phyloP scores from a whole-genome alignment of 2,888 invertebrate species.

The Brachyopa scutellaris region DNA sequence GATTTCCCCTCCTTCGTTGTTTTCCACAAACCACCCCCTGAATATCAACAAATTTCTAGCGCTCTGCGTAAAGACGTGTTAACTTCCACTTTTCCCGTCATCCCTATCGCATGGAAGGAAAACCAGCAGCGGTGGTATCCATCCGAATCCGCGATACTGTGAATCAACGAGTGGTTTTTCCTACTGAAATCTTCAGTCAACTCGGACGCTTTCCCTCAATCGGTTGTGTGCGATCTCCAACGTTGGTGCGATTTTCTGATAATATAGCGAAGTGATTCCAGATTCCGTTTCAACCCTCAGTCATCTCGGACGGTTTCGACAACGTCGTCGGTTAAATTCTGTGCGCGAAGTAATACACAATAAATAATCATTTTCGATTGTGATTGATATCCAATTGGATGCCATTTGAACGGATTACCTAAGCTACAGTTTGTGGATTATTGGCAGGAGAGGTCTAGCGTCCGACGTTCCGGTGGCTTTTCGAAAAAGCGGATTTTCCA shows the following conservation, averaged over 20 bases:
- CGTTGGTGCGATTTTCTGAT: neutral
- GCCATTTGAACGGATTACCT: slow-evolving; percentile 50
- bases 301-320: slow-evolving; percentile 16
- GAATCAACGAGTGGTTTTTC: slow-evolving; percentile 72
- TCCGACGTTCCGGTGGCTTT: neutral
- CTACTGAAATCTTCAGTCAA: slow-evolving; percentile 63
- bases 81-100: slow-evolving; percentile 60
- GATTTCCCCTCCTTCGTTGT: slow-evolving; percentile 54
- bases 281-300: slow-evolving; percentile 7
- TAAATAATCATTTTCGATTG: slow-evolving; percentile 25
- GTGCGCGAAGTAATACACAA: slow-evolving; percentile 25
- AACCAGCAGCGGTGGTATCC: slow-evolving; percentile 7
- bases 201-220: slow-evolving; percentile 67
- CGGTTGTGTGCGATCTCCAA: slow-evolving; percentile 59
- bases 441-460: neutral
- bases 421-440: slow-evolving; percentile 35
- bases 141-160: slow-evolving; percentile 41
- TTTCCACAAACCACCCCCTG: slow-evolving; percentile 54
- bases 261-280: neutral
- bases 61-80: slow-evolving; percentile 41
- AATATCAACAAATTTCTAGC: slow-evolving; percentile 29
- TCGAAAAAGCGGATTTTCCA: slow-evolving; percentile 1
- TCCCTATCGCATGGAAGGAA: slow-evolving; percentile 7
- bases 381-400: slow-evolving; percentile 47
- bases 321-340: slow-evolving; percentile 17